Conservation (phyloP, 2,888 invertebrate species). For the Ochropleura plecta region DNA sequence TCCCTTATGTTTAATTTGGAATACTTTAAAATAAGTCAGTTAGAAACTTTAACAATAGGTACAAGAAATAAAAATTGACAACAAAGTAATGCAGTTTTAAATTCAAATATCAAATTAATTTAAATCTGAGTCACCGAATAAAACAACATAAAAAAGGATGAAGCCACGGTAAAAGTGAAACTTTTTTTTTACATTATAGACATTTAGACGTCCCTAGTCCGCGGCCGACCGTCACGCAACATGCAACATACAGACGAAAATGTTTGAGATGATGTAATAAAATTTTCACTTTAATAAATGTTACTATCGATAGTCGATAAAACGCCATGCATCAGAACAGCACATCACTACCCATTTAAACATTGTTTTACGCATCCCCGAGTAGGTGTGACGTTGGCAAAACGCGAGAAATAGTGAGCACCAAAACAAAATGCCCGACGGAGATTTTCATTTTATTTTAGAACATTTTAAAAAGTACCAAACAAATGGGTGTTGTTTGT, state of each 20-base stretch:
- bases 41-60: no score
- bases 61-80: background rate
- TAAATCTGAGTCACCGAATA: no score
- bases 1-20: no score
- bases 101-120: no score
- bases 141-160: no score
- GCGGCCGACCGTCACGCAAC: no score
- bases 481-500: constrained; percentile 57
- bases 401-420: constrained; percentile 53
- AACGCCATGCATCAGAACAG: background rate
- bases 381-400: constrained; percentile 38
- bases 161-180: no score
- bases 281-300: background rate
- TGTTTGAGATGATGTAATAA: no score
- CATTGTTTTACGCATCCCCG: constrained; percentile 59
- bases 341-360: constrained; percentile 50
- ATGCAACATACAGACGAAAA: no score
- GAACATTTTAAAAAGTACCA: constrained; percentile 51
- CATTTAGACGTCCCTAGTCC: no score
- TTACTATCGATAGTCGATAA: constrained; percentile 37
- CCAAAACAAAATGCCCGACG: constrained; percentile 38
- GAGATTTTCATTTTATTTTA: constrained; percentile 55
- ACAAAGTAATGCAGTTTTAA: background rate
- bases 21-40: no score
- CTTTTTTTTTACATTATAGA: no score